A percentile compares a stretch with the other conserved stretches of the same genome.
phyloP scores from a whole-genome alignment of 2,113 vertebrate genomes.

The Megaceryle torquata region DNA sequence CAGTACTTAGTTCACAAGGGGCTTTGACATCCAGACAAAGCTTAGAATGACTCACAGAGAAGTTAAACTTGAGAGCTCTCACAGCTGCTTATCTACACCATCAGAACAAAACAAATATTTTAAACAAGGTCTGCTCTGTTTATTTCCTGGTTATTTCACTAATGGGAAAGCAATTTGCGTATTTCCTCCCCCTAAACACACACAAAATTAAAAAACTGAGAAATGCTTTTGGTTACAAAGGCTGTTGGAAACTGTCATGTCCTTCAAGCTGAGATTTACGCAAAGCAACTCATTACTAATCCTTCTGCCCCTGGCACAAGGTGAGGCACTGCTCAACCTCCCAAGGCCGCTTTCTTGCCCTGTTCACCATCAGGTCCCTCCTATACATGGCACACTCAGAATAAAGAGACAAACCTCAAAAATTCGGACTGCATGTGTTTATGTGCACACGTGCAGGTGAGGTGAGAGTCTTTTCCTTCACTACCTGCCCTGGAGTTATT shows the following conservation, averaged over 20 bases:
- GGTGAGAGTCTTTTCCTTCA: not conserved
- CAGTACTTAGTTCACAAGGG: not conserved
- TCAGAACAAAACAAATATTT: not conserved
- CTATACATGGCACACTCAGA: not conserved
- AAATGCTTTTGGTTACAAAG: not conserved
- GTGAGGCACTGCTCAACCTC: rapidly evolving
- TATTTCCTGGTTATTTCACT: slow-evolving; percentile 16
- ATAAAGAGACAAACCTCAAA: not conserved
- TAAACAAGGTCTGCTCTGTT: slow-evolving; percentile 3
- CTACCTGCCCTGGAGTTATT: not conserved
- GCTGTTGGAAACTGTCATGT: not conserved
- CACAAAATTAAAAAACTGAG: not conserved
- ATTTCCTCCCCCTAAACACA: slow-evolving; percentile 7
- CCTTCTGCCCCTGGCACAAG: rapidly evolving
- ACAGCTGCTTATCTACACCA: slow-evolving; percentile 44
- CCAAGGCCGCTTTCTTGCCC: not conserved
- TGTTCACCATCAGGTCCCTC: not conserved
- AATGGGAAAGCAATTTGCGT: slow-evolving; percentile 19
- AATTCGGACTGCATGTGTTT: not conserved
- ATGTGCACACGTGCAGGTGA: rapidly evolving
- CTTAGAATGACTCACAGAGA: not conserved
- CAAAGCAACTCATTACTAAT: rapidly evolving
- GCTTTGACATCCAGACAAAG: not conserved
- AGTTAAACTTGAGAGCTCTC: not conserved
- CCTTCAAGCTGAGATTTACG: not conserved